Percentiles rank a stretch among this genome's conserved stretches.
Conservation (phyloP, 2,888 invertebrate genomes). For the Alsophila aescularia region DNA sequence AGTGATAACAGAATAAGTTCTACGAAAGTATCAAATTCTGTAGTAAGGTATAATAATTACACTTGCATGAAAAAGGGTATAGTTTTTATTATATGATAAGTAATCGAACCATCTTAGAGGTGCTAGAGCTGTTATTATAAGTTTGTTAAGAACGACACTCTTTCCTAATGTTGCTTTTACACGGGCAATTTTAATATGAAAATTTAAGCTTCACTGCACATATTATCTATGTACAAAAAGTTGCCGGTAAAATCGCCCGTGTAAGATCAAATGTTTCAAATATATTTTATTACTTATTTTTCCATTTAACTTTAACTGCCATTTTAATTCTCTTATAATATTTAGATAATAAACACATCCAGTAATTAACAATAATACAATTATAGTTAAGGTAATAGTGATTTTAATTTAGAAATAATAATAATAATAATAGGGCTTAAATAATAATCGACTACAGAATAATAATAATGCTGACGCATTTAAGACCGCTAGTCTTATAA, state of each 20-base stretch:
- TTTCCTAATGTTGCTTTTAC: constrained; percentile 19
- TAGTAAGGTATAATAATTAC: not conserved
- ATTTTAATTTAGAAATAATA: constrained; percentile 25
- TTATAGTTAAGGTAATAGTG: constrained; percentile 9
- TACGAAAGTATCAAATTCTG: not conserved
- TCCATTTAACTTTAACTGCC: constrained; percentile 16
- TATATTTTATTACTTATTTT: not conserved
- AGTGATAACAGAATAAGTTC: not conserved
- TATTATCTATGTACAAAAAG: not conserved
- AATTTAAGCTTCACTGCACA: not conserved
- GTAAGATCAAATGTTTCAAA: constrained; percentile 7
- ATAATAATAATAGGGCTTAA: constrained; percentile 24
- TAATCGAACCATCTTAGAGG: constrained; percentile 6
- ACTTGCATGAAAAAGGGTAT: not conserved
- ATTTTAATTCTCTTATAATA: constrained; percentile 10
- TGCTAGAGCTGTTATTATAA: constrained; percentile 1
- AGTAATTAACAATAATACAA: not conserved
- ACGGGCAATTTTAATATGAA: constrained; percentile 6
- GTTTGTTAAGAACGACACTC: not conserved
- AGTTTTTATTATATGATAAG: not conserved
- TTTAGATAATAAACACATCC: not conserved
- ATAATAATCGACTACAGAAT: constrained; percentile 32
- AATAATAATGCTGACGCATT: constrained; percentile 41
- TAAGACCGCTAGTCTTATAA: constrained; percentile 76
- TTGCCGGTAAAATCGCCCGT: constrained; percentile 9